Evolutionary conservation across 2,888 invertebrate species (phyloP).

Genomic region (Phyllotreta cruciferae): DNA sequence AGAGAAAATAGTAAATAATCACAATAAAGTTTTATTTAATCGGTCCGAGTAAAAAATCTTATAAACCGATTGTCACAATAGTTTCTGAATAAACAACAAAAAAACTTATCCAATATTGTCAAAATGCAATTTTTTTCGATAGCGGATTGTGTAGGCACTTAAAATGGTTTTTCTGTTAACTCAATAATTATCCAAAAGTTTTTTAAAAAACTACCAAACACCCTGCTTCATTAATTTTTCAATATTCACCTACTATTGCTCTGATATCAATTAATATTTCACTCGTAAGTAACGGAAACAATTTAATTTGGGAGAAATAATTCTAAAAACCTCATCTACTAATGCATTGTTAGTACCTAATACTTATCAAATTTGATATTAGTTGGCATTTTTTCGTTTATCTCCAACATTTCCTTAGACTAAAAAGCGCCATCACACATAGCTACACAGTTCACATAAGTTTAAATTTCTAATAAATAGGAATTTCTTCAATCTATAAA

Average conservation of each 20-base stretch:
- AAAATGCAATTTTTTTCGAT: conserved; percentile 37
- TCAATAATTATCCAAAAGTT: conserved; percentile 37
- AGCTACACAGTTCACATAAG: conserved; percentile 33
- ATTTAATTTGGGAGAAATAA: too few species aligned
- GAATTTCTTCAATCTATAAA: background rate
- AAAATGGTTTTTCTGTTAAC: conserved; percentile 49
- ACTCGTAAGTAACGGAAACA: too few species aligned
- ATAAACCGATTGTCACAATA: conserved; percentile 52
- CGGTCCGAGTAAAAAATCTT: conserved; percentile 45
- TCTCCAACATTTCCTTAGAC: conserved; percentile 11
- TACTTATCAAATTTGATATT: conserved; percentile 23
- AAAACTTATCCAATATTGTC: conserved; percentile 47
- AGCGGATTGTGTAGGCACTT: conserved; percentile 51
- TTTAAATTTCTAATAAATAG: conserved; percentile 24
- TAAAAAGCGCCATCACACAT: conserved; percentile 41
- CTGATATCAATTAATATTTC: too few species aligned
- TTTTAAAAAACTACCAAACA: conserved; percentile 23
- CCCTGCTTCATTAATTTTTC: conserved; percentile 18
- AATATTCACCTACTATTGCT: conserved; percentile 16
- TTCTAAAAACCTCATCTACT: too few species aligned
- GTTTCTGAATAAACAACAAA: conserved; percentile 44
- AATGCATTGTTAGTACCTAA: too few species aligned
- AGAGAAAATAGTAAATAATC: conserved; percentile 53
- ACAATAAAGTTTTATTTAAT: conserved; percentile 46
- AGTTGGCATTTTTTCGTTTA: conserved; percentile 11